Conservation (phyloP, 23 tunicate genomes). For the Diplosoma virens region DNA sequence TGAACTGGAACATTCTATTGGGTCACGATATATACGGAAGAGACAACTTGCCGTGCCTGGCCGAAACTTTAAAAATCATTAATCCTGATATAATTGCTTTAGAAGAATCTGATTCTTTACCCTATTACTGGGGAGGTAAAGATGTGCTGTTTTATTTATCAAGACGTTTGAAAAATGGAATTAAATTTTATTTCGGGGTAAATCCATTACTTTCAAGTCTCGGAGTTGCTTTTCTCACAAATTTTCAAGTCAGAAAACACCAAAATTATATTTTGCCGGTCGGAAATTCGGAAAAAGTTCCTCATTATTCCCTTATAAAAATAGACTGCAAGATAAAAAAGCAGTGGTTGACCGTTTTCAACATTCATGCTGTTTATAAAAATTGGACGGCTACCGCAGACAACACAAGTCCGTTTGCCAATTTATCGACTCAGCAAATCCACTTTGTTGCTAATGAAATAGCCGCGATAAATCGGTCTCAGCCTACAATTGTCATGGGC, state of each 20-base stretch:
- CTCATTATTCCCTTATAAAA: slow-evolving; percentile 33
- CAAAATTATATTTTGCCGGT: slow-evolving; percentile 31
- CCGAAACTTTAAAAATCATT: background rate
- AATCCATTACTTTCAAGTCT: slow-evolving; percentile 51
- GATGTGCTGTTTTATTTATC: slow-evolving; percentile 50
- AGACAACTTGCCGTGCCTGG: slow-evolving; percentile 54
- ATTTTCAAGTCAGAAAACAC: slow-evolving; percentile 24
- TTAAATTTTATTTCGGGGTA: slow-evolving; percentile 13
- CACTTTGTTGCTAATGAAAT: slow-evolving; percentile 41
- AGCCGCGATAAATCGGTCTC: background rate
- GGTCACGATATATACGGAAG: slow-evolving; percentile 64
- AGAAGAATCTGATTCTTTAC: slow-evolving; percentile 77
- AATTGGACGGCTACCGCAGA: slow-evolving; percentile 63
- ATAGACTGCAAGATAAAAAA: background rate
- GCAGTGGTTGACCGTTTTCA: slow-evolving; percentile 41
- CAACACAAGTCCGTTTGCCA: slow-evolving; percentile 14
- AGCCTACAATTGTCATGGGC: slow-evolving; percentile 75
- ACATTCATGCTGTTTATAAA: slow-evolving; percentile 76
- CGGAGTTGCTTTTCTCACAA: slow-evolving; percentile 70
- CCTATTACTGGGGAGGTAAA: slow-evolving; percentile 85
- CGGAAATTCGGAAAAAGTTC: background rate
- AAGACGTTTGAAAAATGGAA: background rate
- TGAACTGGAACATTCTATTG: slow-evolving; percentile 78
- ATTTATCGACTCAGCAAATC: slow-evolving; percentile 49
- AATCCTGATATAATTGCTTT: slow-evolving; percentile 55